Evolutionary conservation across 2,888 invertebrate species (phyloP).

Genomic region (Acanthoscelides obtectus): DNA sequence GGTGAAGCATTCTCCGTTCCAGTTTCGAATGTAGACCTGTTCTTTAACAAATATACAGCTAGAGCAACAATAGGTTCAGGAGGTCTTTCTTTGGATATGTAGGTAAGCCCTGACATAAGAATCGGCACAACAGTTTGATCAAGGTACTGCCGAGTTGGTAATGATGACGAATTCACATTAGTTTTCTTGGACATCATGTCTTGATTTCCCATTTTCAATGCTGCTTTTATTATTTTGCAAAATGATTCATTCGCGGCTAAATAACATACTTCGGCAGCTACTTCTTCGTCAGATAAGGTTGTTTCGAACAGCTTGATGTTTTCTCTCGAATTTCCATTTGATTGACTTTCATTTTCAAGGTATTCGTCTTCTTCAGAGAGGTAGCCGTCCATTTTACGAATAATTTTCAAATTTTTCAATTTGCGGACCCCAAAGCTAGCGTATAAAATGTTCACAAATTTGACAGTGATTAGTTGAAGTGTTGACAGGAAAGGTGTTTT

Average conservation of each 20-base stretch:
- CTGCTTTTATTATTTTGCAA: slow-evolving; percentile 41
- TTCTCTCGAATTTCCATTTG: not conserved
- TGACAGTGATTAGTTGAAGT: too few species aligned
- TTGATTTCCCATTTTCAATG: slow-evolving; percentile 62
- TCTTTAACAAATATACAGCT: slow-evolving; percentile 86
- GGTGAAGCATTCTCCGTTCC: slow-evolving; percentile 40
- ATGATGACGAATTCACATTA: slow-evolving; percentile 77
- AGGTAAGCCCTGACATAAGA: slow-evolving; percentile 85
- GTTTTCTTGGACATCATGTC: slow-evolving; percentile 66
- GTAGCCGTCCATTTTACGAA: too few species aligned
- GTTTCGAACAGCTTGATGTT: slow-evolving; percentile 3
- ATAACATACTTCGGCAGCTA: slow-evolving; percentile 32
- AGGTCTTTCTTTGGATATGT: slow-evolving; percentile 89
- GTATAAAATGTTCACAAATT: too few species aligned
- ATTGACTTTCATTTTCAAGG: not conserved
- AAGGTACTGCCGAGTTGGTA: slow-evolving; percentile 93
- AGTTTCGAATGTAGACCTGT: slow-evolving; percentile 76
- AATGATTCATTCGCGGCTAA: slow-evolving; percentile 31
- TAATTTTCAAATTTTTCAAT: too few species aligned
- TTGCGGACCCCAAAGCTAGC: too few species aligned
- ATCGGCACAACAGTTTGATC: slow-evolving; percentile 98
- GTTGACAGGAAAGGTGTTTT: too few species aligned
- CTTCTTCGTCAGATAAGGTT: slow-evolving; percentile 22
- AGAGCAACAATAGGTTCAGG: slow-evolving; percentile 91
- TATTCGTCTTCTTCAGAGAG: not conserved